These are phyloP conservation scores for Oreohelix idahoensis DNA, from an alignment of 1,140 invertebrate species.

Conservation along the genomic window DNA sequence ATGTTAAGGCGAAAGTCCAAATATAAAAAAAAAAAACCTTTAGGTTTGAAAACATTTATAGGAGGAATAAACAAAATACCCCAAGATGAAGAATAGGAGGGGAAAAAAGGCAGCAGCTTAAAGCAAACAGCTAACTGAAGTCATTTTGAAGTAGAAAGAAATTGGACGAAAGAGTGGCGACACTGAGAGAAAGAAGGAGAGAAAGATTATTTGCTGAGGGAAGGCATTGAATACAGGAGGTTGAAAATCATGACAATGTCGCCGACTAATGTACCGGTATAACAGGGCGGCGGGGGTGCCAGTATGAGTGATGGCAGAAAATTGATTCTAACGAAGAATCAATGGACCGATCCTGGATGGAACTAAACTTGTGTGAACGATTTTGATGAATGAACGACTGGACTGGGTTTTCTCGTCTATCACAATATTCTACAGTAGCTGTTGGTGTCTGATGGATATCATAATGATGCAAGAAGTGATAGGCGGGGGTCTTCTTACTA, in stretches of 20 bases:
- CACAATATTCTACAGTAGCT: neutral
- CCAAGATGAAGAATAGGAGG: no score
- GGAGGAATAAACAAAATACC: no score
- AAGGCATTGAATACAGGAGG: neutral
- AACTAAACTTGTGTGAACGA: neutral
- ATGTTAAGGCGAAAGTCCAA: no score
- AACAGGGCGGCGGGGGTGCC: neutral
- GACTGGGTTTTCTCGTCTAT: neutral
- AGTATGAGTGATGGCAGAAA: slow-evolving; percentile 6
- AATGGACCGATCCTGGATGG: neutral
- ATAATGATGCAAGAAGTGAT: neutral
- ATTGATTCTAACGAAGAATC: slow-evolving; percentile 19
- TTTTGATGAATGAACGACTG: neutral
- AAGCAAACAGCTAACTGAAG: no score
- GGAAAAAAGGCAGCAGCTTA: no score
- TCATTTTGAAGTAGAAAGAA: no score
- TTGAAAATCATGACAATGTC: neutral
- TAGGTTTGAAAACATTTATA: no score
- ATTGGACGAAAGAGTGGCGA: no score
- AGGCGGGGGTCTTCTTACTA: neutral
- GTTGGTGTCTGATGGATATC: neutral
- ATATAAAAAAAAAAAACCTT: no score
- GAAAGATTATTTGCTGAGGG: neutral
- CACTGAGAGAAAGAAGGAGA: neutral
- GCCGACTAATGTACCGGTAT: slow-evolving; percentile 1